A percentile compares a stretch with the other conserved stretches of the same genome.
These are phyloP conservation scores for Aleiodes testaceus DNA, from an alignment of 2,888 invertebrate species.

Conservation along the genomic window DNA sequence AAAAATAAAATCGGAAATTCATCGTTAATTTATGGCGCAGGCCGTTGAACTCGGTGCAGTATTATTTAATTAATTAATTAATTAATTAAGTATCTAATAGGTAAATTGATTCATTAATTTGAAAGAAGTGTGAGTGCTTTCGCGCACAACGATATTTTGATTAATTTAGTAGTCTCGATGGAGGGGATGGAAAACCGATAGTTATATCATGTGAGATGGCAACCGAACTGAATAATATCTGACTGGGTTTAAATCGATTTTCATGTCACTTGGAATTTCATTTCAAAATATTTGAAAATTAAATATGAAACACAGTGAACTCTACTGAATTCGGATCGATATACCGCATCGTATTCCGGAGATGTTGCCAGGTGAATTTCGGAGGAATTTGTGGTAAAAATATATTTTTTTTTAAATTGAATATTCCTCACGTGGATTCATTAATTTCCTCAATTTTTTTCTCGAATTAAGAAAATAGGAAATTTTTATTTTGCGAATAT, in stretches of 20 bases:
- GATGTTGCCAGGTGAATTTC: constrained; percentile 19
- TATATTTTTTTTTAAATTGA: no score
- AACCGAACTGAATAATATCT: constrained; percentile 50
- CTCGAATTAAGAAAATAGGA: no score
- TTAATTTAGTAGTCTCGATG: constrained; percentile 50
- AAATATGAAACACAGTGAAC: constrained; percentile 50
- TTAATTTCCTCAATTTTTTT: no score
- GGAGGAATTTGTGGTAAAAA: neutral
- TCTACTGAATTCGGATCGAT: constrained; percentile 55
- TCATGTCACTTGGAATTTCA: constrained; percentile 52
- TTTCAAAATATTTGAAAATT: constrained; percentile 48
- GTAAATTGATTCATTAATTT: constrained; percentile 50
- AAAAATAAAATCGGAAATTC: no score
- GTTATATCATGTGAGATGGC: constrained; percentile 13
- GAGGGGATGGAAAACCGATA: constrained; percentile 35
- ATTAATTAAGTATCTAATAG: constrained; percentile 51
- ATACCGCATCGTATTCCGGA: constrained; percentile 39
- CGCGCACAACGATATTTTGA: constrained; percentile 48
- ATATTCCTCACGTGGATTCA: no score
- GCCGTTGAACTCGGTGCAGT: constrained; percentile 45
- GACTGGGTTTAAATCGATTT: constrained; percentile 47
- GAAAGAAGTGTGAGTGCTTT: constrained; percentile 48
- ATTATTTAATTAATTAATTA: constrained; percentile 47
- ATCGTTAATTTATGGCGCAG: no score
- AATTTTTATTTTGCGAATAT: no score